Evolutionary conservation across 1,140 invertebrate species (phyloP).

Genomic region (Bathynomus jamesi): DNA sequence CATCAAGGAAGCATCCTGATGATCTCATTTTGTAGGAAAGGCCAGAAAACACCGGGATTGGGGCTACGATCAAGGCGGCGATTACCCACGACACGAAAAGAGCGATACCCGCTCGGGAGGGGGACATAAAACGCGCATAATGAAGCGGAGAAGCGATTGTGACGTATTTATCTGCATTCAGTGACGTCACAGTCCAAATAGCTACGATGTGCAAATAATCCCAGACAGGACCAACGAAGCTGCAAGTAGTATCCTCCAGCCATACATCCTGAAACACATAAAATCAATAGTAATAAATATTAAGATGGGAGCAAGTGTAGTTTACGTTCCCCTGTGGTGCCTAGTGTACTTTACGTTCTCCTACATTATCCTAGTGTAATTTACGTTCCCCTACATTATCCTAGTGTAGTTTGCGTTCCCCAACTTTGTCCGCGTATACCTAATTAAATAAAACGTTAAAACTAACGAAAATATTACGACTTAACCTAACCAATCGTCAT

Average conservation of each 20-base stretch:
- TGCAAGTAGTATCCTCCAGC: conserved; percentile 24
- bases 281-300: conserved; percentile 2
- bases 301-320: neutral
- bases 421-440: neutral
- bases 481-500: no score
- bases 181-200: conserved; percentile 69
- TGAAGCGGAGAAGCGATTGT: conserved; percentile 67
- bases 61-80: conserved; percentile 19
- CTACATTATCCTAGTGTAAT: neutral
- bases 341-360: neutral
- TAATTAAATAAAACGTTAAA: no score
- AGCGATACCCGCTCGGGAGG: conserved; percentile 51
- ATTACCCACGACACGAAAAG: conserved; percentile 37
- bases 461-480: no score
- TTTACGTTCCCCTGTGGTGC: neutral
- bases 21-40: conserved; percentile 42
- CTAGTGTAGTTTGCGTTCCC: neutral
- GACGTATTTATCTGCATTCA: conserved; percentile 68
- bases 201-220: conserved; percentile 61
- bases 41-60: conserved; percentile 47
- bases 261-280: conserved; percentile 42
- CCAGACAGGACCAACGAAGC: conserved; percentile 42
- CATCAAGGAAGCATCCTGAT: conserved; percentile 57
- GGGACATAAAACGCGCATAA: conserved; percentile 59
- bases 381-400: neutral